phyloP scores from a whole-genome alignment of 1,140 invertebrate genomes.

The Drosophila novamexicana region DNA sequence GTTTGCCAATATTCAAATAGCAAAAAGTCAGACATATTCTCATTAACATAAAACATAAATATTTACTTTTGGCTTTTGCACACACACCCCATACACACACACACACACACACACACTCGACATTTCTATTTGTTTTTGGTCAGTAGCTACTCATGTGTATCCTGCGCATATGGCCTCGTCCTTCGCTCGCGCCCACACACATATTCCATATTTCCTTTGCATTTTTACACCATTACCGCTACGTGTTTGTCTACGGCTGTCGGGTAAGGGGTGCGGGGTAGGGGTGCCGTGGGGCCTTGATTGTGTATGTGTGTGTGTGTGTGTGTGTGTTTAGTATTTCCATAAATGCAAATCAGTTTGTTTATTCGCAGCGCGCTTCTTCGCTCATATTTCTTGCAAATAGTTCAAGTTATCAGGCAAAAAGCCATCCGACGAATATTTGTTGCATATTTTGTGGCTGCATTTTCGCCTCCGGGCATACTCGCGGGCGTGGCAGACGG shows the following conservation, averaged over 20 bases:
- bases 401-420: slow-evolving; percentile 69
- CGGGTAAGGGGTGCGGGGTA: neutral
- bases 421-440: slow-evolving; percentile 43
- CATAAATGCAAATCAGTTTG: slow-evolving; percentile 83
- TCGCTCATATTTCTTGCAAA: slow-evolving; percentile 65
- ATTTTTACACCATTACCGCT: slow-evolving; percentile 71
- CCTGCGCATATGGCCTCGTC: slow-evolving; percentile 10
- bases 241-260: slow-evolving; percentile 42
- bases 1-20: slow-evolving; percentile 81
- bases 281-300: neutral
- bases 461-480: neutral
- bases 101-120: slow-evolving; percentile 36
- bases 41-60: slow-evolving; percentile 84
- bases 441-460: slow-evolving; percentile 48
- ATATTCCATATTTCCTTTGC: slow-evolving; percentile 65
- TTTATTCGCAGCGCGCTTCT: slow-evolving; percentile 58
- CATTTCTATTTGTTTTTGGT: slow-evolving; percentile 73
- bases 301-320: slow-evolving; percentile 50
- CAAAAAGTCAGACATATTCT: slow-evolving; percentile 83
- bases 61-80: slow-evolving; percentile 76
- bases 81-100: slow-evolving; percentile 31
- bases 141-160: slow-evolving; percentile 48
- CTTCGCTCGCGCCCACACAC: slow-evolving; percentile 29
- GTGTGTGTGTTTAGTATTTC: slow-evolving; percentile 66
- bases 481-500: neutral